Conservation (phyloP, 2,797 vertebrate genomes). For the Chloroceryle inda region DNA sequence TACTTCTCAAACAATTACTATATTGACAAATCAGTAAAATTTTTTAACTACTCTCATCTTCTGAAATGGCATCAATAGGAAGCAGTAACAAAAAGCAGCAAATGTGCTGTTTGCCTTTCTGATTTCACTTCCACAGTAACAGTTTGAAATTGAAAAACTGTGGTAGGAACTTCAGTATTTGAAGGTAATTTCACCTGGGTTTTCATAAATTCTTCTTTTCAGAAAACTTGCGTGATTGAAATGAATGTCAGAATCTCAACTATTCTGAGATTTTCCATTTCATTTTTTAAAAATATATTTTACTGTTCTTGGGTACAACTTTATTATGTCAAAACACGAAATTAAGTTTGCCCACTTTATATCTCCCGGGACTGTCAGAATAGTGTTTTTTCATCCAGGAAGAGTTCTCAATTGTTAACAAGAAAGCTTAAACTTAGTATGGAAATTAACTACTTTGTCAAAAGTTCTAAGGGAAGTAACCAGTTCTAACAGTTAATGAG, state of each 20-base stretch:
- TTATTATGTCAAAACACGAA: background rate
- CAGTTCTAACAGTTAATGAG: background rate
- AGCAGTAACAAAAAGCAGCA: background rate
- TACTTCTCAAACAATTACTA: background rate
- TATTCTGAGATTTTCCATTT: background rate
- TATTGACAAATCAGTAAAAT: background rate
- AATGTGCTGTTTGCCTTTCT: background rate
- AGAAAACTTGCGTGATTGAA: background rate
- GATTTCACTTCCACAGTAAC: background rate
- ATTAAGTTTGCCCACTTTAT: background rate
- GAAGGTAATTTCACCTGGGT: background rate
- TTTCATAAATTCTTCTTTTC: slow-evolving; percentile 54
- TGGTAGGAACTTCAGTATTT: slow-evolving; percentile 25
- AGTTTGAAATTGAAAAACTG: background rate
- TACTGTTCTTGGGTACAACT: background rate
- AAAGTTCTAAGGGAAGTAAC: background rate
- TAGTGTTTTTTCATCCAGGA: background rate
- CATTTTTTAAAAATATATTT: background rate
- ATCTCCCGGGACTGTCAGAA: background rate
- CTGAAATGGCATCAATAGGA: background rate
- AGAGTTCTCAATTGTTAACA: background rate
- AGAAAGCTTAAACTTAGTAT: background rate
- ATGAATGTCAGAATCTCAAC: background rate
- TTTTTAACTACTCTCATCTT: background rate
- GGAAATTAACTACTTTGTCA: background rate